These are phyloP conservation scores for Anomalospiza imberbis DNA, from an alignment of 2,797 vertebrate species.

Conservation along the genomic window DNA sequence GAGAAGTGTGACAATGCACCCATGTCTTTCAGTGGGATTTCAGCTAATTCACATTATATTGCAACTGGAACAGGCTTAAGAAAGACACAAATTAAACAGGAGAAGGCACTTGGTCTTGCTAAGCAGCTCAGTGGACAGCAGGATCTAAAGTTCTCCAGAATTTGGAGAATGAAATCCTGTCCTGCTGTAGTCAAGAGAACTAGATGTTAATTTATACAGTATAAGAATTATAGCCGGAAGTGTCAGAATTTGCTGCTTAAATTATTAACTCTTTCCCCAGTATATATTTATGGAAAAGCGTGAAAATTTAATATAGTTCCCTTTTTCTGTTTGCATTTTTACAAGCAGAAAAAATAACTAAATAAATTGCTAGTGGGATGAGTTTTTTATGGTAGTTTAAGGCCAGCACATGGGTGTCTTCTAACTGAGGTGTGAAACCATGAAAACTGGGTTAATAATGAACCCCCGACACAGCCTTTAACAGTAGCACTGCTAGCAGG, in stretches of 20 bases:
- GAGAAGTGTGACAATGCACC: not conserved
- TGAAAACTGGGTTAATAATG: constrained; percentile 37
- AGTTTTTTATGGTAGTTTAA: not conserved
- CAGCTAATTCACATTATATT: not conserved
- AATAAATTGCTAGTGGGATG: not conserved
- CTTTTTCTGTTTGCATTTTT: not conserved
- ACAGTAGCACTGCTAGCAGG: not conserved
- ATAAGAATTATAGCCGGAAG: not conserved
- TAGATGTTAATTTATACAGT: not conserved
- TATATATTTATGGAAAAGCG: not conserved
- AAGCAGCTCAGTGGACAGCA: not conserved
- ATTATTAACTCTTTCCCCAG: not conserved
- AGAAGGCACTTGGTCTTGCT: not conserved
- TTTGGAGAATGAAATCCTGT: not conserved
- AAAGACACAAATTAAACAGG: not conserved
- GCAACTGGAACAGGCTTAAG: not conserved
- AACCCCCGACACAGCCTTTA: not conserved
- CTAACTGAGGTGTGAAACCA: not conserved
- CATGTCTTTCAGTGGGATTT: not conserved
- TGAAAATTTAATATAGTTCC: not conserved
- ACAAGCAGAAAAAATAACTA: not conserved
- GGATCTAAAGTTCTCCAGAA: not conserved
- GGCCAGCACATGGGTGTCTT: not conserved
- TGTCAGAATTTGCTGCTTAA: not conserved
- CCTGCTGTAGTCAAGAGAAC: not conserved